Percentiles rank a stretch among this genome's conserved stretches.
phyloP scores from a whole-genome alignment of 92 coral and sea anemone genomes.

The Parazoanthus darwini region DNA sequence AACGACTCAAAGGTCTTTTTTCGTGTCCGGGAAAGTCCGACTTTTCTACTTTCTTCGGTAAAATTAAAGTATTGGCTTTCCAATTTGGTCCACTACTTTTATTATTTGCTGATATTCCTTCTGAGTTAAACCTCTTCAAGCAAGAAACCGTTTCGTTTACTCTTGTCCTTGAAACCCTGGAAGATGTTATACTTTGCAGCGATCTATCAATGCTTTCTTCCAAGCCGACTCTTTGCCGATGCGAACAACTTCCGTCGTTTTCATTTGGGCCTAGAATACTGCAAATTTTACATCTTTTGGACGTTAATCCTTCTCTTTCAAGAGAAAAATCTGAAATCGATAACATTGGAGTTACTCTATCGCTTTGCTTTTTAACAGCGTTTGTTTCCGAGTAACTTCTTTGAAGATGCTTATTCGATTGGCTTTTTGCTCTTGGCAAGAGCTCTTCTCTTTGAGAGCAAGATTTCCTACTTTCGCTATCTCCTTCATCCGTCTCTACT shows the following conservation, averaged over 20 bases:
- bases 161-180: background rate
- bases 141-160: background rate
- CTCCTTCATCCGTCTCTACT: background rate
- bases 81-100: background rate
- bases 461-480: background rate
- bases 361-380: background rate
- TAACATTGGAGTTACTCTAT: background rate
- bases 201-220: background rate
- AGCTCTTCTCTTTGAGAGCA: background rate
- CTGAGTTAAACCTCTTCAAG: slow-evolving; percentile 18
- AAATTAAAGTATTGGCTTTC: slow-evolving; percentile 21
- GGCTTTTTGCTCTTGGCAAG: background rate
- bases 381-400: slow-evolving; percentile 37
- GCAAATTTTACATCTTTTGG: slow-evolving; percentile 35
- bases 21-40: background rate
- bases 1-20: slow-evolving; percentile 80
- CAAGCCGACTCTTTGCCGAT: background rate
- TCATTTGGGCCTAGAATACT: slow-evolving; percentile 25
- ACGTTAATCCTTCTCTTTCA: background rate
- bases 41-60: slow-evolving; percentile 5
- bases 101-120: background rate
- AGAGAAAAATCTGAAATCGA: slow-evolving; percentile 17
- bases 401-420: background rate
- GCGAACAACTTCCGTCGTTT: slow-evolving; percentile 32
- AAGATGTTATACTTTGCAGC: background rate